Evolutionary conservation across 2,888 invertebrate species (phyloP), one percentile per base, ranked within the genome.

Genomic region (Chloromyia formosa): DNA sequence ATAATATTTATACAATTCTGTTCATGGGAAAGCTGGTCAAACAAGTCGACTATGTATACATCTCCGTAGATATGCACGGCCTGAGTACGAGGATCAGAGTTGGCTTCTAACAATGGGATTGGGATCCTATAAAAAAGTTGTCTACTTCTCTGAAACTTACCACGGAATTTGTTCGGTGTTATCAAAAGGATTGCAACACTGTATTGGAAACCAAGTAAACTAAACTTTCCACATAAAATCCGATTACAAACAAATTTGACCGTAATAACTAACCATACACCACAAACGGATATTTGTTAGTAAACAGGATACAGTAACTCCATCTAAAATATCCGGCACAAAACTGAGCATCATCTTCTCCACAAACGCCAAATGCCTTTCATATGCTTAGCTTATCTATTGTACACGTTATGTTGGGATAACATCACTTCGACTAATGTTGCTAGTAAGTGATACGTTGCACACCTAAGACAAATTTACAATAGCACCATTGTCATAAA

Each of bases 21-120:
- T 4, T 35, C 40, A 40, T 40, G 35, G 35, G 35, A 3, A 18
- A 62, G 62, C 62, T 40, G 62, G 62, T 62, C 62, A 62, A 62
- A 62, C 62, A 16, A 40, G 62, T 62, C 61, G 16, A 61, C 61
- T 61, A 61, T 61, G 35, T 61, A 4, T n/a, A n/a, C n/a, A n/a
- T n/a, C n/a, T n/a, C n/a, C n/a, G n/a, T n/a, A n/a, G 35, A 54
- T 42, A n/a, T 54, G n/a, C 4, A 54, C n/a, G 16, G 54, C 5
- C 7, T 54, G n/a, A n/a, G 7, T 20, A 18, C 1, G 18, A 18
- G 56, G 18, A 56, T 56, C 49, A 7, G 23, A 60, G 23, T 60
- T 14, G 20, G 20, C 3, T 58, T 58, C 12, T 5, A 58, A 58
- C 58, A 58, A 58, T 18, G 22, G 58, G 20, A 58, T 12, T 10